Evolutionary conservation across 2,888 invertebrate genomes (phyloP), one percentile per base, ranked within the genome.

Genomic region (Luperina testacea): DNA sequence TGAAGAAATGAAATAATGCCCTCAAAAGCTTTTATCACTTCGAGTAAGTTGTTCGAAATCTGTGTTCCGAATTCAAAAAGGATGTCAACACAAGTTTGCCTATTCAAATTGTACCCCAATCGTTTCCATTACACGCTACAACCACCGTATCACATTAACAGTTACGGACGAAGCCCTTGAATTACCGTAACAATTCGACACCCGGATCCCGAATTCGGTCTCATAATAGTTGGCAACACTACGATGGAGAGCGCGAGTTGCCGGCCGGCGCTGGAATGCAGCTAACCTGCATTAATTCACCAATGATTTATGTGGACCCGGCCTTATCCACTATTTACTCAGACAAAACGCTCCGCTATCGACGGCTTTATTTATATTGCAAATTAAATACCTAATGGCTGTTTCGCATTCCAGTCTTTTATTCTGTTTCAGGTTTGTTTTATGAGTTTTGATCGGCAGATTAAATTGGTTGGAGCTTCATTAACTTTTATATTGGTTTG

Each of bases 241-340:
- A 81, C 65, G 45, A 9, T 48, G 73, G 82, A 68, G 82, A 77
- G 81, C 75, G 75, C 86, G 80, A 88, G 88, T 82, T 80, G 89
- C 89, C 88, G 93, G 84, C 93, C 91, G 91, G 67, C 88, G 32
- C 53, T 75, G 92, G 94, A 92, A 94, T 93, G 94, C 91, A 87
- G 93, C 84, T 90, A 77, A 89, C 91, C 92, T 88, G 91, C 91
- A 92, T 93, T 92, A 89, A 91, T 90, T 90, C 87, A 80, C 85
- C 80, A 80, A 75, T 89, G 91, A 93, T 92, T 92, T 92, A 92
- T 89, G 84, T 83, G 79, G 72, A 75, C 87, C 88, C 80, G 85
- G 87, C 85, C 81, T 85, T 89, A 89, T 85, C 88, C 77, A 85
- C 75, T 83, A 85, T 86, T 87, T 84, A 86, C 85, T 81, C 77